Evolutionary conservation across 1,140 invertebrate species (phyloP), one percentile per base, ranked within the genome.

Genomic region (Drosophila sturtevanti): DNA sequence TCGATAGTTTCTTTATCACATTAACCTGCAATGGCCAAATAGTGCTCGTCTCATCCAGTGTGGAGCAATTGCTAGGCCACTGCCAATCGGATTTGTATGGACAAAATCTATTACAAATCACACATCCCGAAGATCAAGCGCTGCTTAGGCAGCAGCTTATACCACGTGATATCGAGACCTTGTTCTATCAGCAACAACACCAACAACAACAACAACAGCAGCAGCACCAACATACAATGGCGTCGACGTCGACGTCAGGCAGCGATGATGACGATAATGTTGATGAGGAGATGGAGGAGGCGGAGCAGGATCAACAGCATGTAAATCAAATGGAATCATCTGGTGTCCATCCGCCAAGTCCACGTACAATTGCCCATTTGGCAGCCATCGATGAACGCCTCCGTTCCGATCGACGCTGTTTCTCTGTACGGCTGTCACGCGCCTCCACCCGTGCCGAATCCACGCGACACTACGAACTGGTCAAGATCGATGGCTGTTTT

Each of bases 71-170:
- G 59, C 93, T 98, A 38, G 97, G 97, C 51, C 96, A 98, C 90
- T 94, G 95, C 54, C 96, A 97, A 96, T 94, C 95, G 63, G 97
- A 98, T 79, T 92, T 98, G 67, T 94, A 98, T 90, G 97, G 97
- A 0, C 95, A 97, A 81, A 96, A 95, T 51, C 92, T 98, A 59
- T 95, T 95, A 81, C 95, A 95, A 63, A 95, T 97, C 62, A 95
- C 96, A 1, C 95, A 96, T 86, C 94, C 95, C 7, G 95, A 96
- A 2, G 97, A 98, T 86, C 94, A 95, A 66, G 94, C 94, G 1
- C 93, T 94, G 35, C 92, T 98, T 7, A 93, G 93, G 18, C 93
- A 94, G 48, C 95, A 96, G 77, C 91, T 98, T 4, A 94, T 93
- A 66, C 94, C 94, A 0, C 92, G 92, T 34, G 93, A 93, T 52